phyloP scores from a whole-genome alignment of 2,113 vertebrate species.

The Panthera tigris region DNA sequence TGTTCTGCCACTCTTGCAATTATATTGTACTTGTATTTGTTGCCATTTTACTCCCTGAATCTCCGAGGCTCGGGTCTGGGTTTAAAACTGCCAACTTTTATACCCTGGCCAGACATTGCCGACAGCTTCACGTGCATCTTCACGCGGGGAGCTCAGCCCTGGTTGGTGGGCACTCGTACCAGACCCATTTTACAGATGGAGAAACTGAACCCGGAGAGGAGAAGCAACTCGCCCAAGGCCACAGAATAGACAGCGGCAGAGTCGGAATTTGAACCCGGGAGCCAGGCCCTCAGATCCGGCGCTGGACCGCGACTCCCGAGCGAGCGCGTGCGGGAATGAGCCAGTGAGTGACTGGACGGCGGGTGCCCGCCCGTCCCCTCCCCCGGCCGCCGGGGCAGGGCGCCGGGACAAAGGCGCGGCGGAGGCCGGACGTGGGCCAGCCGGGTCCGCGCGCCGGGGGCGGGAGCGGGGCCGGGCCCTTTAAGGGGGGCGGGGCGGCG shows the following conservation, averaged over 20 bases:
- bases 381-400: not conserved
- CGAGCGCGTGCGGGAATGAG: not conserved
- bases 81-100: not conserved
- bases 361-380: not conserved
- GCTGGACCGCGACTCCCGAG: not conserved
- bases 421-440: slow-evolving; percentile 35
- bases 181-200: not conserved
- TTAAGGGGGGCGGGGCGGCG: slow-evolving; percentile 55
- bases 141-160: not conserved
- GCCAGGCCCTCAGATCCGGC: not conserved
- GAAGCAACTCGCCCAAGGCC: not conserved
- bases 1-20: not conserved
- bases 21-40: not conserved
- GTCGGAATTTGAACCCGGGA: not conserved
- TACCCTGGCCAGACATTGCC: not conserved
- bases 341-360: fast-evolving
- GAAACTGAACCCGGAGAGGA: not conserved
- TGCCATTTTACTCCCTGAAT: not conserved
- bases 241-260: not conserved
- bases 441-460: slow-evolving; percentile 61
- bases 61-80: not conserved
- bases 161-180: not conserved
- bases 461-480: slow-evolving; percentile 59
- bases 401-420: slow-evolving; percentile 58
- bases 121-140: not conserved